Percentiles rank a stretch among this genome's conserved stretches.
phyloP scores from a whole-genome alignment of 2,888 invertebrate genomes.

The Coelinius sp. region DNA sequence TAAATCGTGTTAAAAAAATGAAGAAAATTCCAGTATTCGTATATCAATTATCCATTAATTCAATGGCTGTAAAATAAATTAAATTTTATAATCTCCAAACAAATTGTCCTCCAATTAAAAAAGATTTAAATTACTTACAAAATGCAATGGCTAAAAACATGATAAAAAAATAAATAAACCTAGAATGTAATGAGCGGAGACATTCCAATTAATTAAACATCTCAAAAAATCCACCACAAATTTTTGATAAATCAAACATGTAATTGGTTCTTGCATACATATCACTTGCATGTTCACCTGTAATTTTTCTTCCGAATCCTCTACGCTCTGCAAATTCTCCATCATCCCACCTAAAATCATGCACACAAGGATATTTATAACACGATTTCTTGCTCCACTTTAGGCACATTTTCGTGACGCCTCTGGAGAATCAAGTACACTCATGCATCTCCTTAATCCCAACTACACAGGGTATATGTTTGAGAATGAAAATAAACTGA shows the following conservation, averaged over 20 bases:
- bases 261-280: conserved; percentile 10
- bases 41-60: background rate
- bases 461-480: background rate
- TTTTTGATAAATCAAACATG: conserved; percentile 10
- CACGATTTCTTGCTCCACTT: conserved; percentile 30
- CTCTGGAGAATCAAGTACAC: conserved; percentile 14
- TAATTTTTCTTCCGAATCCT: conserved; percentile 13
- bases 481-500: background rate
- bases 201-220: conserved; percentile 28
- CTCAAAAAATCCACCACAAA: background rate
- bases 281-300: conserved; percentile 22
- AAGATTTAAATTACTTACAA: conserved; percentile 1
- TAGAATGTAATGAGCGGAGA: background rate
- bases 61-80: conserved; percentile 1
- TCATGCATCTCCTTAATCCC: conserved; percentile 27
- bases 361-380: conserved; percentile 17
- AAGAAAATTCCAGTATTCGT: background rate
- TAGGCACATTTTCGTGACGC: conserved; percentile 13
- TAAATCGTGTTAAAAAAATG: background rate
- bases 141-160: background rate
- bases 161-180: background rate
- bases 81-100: background rate
- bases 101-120: background rate
- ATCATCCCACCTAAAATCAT: conserved; percentile 23
- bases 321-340: background rate